phyloP scores from a whole-genome alignment of 2,888 invertebrate species.

The Parascotia fuliginaria region DNA sequence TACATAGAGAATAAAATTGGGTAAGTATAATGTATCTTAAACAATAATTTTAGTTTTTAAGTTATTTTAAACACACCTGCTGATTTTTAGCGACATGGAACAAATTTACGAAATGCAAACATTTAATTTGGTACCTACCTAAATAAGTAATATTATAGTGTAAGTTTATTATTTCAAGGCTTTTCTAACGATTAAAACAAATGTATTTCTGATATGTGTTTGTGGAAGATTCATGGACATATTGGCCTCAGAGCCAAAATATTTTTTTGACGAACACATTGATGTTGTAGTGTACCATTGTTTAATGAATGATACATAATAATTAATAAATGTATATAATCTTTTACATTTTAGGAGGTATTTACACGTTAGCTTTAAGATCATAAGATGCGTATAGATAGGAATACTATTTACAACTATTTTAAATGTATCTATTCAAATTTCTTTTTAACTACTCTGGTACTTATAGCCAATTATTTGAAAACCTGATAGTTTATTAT shows the following conservation, averaged over 20 bases:
- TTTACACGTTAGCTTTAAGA: neutral
- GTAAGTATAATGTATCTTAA: too few species aligned
- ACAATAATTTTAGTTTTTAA: too few species aligned
- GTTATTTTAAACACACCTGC: too few species aligned
- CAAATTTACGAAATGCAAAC: too few species aligned
- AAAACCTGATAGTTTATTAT: neutral
- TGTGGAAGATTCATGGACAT: conserved; percentile 12
- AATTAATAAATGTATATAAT: neutral
- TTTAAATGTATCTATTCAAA: neutral
- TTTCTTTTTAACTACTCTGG: neutral
- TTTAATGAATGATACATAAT: neutral
- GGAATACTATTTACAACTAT: neutral
- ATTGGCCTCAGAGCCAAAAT: neutral
- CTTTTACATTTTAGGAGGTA: neutral
- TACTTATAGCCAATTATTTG: neutral
- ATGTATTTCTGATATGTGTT: conserved; percentile 4
- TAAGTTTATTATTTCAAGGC: neutral
- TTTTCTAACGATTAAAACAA: neutral
- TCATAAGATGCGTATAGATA: neutral
- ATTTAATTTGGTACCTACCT: too few species aligned
- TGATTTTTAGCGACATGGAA: too few species aligned
- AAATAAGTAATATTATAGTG: neutral
- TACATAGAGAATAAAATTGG: too few species aligned
- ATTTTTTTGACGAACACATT: conserved; percentile 8
- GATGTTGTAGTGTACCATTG: neutral